These are phyloP conservation scores for Rhabdornis inornatus DNA, from an alignment of 2,113 vertebrate species.

Conservation along the genomic window DNA sequence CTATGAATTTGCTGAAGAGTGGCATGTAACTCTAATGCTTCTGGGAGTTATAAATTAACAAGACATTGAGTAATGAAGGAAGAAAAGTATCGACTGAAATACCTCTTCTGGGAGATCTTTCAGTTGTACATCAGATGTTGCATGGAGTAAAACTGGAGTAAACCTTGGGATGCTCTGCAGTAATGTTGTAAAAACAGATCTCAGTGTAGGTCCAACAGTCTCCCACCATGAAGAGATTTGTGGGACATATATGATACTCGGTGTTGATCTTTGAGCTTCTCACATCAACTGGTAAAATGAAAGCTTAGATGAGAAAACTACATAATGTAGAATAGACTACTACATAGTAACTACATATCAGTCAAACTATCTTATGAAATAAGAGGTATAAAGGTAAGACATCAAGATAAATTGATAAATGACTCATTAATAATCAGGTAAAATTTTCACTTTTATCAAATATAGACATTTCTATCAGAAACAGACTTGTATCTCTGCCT, in stretches of 20 bases:
- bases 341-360: background rate
- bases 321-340: background rate
- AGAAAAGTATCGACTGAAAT: background rate
- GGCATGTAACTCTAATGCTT: background rate
- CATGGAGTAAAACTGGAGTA: constrained; percentile 88
- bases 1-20: background rate
- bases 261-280: constrained; percentile 88
- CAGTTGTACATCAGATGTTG: constrained; percentile 79
- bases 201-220: constrained; percentile 79
- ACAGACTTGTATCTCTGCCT: background rate
- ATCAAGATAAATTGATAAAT: background rate
- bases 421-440: background rate
- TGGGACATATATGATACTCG: constrained; percentile 91
- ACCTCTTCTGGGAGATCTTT: constrained; percentile 71
- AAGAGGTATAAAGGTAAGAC: background rate
- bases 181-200: constrained; percentile 85
- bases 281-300: constrained; percentile 78
- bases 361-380: background rate
- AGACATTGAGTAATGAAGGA: background rate
- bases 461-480: background rate
- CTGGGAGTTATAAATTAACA: background rate
- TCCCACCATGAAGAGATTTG: constrained; percentile 94
- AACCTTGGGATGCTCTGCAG: constrained; percentile 88
- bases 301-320: background rate
- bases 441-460: background rate